Evolutionary conservation across 2,797 vertebrate species (phyloP).

Genomic region (Lagodon rhomboides): DNA sequence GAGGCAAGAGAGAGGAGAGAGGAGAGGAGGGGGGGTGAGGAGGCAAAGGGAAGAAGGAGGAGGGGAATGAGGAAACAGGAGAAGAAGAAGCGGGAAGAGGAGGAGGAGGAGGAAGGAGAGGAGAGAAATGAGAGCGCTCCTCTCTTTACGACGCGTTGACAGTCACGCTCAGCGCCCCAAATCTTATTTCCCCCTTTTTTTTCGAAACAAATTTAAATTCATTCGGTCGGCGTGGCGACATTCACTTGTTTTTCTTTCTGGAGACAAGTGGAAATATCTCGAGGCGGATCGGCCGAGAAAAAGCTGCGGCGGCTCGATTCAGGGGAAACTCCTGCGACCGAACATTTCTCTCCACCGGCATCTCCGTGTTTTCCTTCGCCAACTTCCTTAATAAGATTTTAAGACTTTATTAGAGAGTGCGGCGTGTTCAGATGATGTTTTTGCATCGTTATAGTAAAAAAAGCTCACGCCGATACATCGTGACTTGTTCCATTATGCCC

Average conservation of each 20-base stretch:
- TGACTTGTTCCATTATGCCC: not conserved
- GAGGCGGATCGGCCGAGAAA: slow-evolving; percentile 7
- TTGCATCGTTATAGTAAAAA: not conserved
- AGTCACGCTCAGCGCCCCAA: slow-evolving; percentile 23
- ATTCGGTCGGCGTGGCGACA: not conserved
- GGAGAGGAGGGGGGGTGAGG: slow-evolving; percentile 1
- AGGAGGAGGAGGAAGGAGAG: slow-evolving; percentile 14
- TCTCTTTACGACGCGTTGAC: slow-evolving; percentile 12
- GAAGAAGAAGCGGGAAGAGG: not conserved
- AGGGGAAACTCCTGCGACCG: not conserved
- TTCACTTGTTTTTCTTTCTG: slow-evolving; percentile 13
- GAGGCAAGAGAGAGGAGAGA: slow-evolving; percentile 65
- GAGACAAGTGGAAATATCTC: slow-evolving; percentile 21
- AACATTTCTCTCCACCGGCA: slow-evolving; percentile 13
- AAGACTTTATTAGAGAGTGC: not conserved
- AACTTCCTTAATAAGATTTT: slow-evolving; percentile 1
- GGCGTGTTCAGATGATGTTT: slow-evolving; percentile 1
- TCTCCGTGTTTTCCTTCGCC: not conserved
- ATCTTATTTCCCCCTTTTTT: slow-evolving; percentile 16
- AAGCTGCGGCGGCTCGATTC: slow-evolving; percentile 5
- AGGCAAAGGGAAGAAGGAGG: slow-evolving; percentile 1
- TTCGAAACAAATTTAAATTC: slow-evolving; percentile 21
- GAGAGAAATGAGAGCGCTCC: not conserved
- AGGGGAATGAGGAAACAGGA: not conserved
- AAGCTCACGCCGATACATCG: not conserved